Base-by-base conservation (phyloP, 2,888 invertebrate species). In the Drosophila subsilvestris region DNA sequence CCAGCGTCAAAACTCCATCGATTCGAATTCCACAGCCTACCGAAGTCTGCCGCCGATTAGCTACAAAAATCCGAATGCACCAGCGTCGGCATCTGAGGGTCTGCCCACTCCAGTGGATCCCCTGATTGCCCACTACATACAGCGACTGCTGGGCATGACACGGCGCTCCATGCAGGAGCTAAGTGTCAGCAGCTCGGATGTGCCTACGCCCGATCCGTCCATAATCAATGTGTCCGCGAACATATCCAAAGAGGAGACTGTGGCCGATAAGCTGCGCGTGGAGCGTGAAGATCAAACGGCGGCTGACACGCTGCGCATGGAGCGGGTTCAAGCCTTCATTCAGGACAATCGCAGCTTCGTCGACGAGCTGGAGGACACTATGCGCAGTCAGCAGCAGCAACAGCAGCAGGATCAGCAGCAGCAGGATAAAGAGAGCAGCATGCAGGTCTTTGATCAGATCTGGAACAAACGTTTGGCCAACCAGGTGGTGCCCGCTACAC, bases 131-230 rank as follows among this genome's bases (percentile, higher is more conserved):
- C 90, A 91, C 9, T 93, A 93, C 75, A 92, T 94, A 3, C 91
- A 93, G 59, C 92, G 93, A 72, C 85, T 94, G 44, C 80, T 94
- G 20, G 90, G 90, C n/a, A 93, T 94, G 94, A 93, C 93, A 0
- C 92, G 92, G 32, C 86, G 80, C 10, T 92, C 92, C 61, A 88
- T 94, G n/a, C 92, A 93, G 14, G 91, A 93, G 12, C 83, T 94
- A 18, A 90, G 90, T 1, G 92, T 93, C 0, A 92, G 92, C 75
- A 91, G 92, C 1, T 93, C 93, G 27, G 93, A 93, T 0, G 89
- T 93, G 18, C 87, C 92, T 22, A 93, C 94, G 0, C 94, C 94
- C 0, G 80, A 90, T 10, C 91, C 91, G 2, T 94, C 93, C 2
- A 78, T 93, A 3, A 86, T 94, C 1, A 92, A 93, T 56, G 90